Percentiles rank a stretch among this genome's conserved stretches.
These are phyloP conservation scores for Paraplagusia blochii DNA, from an alignment of 2,113 vertebrate genomes.

Conservation along the genomic window DNA sequence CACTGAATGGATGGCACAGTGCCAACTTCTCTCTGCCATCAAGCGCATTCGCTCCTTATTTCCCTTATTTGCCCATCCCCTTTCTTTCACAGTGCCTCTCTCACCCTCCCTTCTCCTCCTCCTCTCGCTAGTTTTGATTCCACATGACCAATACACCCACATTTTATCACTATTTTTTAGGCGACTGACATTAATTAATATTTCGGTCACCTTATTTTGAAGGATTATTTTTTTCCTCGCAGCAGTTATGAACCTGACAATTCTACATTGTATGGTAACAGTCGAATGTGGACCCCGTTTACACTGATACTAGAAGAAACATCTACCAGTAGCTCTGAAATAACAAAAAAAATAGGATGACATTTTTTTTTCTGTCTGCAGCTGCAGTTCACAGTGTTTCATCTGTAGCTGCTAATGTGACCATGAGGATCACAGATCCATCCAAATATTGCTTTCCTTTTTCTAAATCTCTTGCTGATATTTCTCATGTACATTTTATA, in stretches of 20 bases:
- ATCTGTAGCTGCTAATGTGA: conserved; percentile 70
- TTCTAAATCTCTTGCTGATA: conserved; percentile 15
- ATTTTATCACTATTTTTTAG: conserved; percentile 78
- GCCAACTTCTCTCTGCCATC: conserved; percentile 97
- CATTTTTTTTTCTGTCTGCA: background rate
- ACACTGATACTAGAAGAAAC: too few species aligned
- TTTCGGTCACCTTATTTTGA: conserved; percentile 95
- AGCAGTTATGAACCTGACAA: conserved; percentile 71
- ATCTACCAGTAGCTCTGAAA: too few species aligned
- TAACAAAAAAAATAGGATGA: background rate
- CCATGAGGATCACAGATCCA: conserved; percentile 69
- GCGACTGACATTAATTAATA: conserved; percentile 98
- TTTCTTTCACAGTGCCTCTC: conserved; percentile 80
- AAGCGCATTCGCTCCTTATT: conserved; percentile 95
- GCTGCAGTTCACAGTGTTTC: conserved; percentile 37
- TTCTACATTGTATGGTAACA: too few species aligned
- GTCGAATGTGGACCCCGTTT: too few species aligned
- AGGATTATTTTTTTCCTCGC: conserved; percentile 88
- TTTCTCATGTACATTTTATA: conserved; percentile 20
- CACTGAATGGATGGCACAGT: conserved; percentile 99
- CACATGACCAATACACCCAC: conserved; percentile 56
- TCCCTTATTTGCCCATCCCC: conserved; percentile 83
- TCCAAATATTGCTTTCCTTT: conserved; percentile 42
- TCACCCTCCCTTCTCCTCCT: conserved; percentile 69
- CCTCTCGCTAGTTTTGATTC: conserved; percentile 65